Percentiles rank a stretch among this genome's conserved stretches.
Conservation (phyloP, 1,140 invertebrate genomes). For the Bombyx mori region DNA sequence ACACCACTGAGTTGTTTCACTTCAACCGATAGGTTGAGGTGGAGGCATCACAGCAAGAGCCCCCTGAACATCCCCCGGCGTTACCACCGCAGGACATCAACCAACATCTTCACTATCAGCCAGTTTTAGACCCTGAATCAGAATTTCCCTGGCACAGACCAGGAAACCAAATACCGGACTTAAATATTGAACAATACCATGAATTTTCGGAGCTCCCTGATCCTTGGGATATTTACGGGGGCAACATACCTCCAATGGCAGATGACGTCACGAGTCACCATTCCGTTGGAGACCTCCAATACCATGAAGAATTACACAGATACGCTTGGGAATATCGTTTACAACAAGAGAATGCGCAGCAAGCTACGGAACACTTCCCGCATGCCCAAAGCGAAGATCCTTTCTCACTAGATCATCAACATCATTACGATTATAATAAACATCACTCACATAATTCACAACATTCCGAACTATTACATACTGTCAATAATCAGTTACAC, state of each 20-base stretch:
- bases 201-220: constrained; percentile 71
- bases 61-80: constrained; percentile 23
- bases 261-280: constrained; percentile 15
- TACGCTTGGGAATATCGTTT: constrained; percentile 42
- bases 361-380: background rate
- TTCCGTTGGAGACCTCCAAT: constrained; percentile 18
- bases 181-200: constrained; percentile 21
- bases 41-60: constrained; percentile 19
- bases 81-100: constrained; percentile 31
- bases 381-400: constrained; percentile 8
- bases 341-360: constrained; percentile 11
- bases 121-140: constrained; percentile 46
- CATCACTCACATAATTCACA: background rate
- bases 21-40: constrained; percentile 58
- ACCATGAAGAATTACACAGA: constrained; percentile 40
- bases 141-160: constrained; percentile 66
- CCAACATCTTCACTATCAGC: constrained; percentile 35
- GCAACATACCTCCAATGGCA: constrained; percentile 36
- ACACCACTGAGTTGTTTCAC: constrained; percentile 50
- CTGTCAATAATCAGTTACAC: background rate
- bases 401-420: background rate
- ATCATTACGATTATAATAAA: constrained; percentile 4
- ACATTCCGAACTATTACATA: background rate
- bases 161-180: constrained; percentile 29
- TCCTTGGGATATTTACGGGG: constrained; percentile 72